Base-by-base conservation (phyloP, 2,797 vertebrate genomes). In the Helarctos malayanus region DNA sequence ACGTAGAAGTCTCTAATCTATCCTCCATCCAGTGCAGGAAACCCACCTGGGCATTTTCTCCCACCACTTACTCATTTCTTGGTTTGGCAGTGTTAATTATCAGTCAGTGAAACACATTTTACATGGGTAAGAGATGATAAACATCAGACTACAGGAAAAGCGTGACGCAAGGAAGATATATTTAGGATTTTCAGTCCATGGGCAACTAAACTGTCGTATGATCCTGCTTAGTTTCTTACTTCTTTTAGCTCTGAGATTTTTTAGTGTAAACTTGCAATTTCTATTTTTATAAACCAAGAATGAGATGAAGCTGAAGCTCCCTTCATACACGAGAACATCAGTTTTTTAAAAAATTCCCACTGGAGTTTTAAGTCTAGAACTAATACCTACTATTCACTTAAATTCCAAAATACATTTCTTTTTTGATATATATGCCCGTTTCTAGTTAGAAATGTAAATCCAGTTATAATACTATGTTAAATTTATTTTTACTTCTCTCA, bases 401-500 rank as follows among this genome's bases (percentile, higher is more conserved):
- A 87, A 86, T 84, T 87, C 49, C 6, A 80, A 65, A 52, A 38
- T 80, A 4, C 16, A 57, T 63, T 68, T 91, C 45, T 83, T 75
- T 79, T 80, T 80, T 90, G 14, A 83, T 79, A 10, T 35, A 25
- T 57, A 25, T 93, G 38, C 23, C 1, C 52, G 68, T 81, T 89
- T 59, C 35, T 54, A 75, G 27, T 82, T 94, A 68, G 14, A 73
- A 96, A 92, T 92, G 4, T 79, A 86, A 93, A 93, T 78, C 45
- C 18, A 92, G 18, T 52, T 89, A 35, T 79, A 54, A 71, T 85
- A 21, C 4, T 7, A 25, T 71, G 4, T n/a, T 91, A 71, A 71
- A 23, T 54, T 92, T 85, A 65, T 81, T 69, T 93, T 94, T 82
- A 71, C 3, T 18, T 9, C 5, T 80, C 76, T 69, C 91, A 61